Conservation (phyloP, 2,888 invertebrate genomes). For the Sarcophaga variegata region DNA sequence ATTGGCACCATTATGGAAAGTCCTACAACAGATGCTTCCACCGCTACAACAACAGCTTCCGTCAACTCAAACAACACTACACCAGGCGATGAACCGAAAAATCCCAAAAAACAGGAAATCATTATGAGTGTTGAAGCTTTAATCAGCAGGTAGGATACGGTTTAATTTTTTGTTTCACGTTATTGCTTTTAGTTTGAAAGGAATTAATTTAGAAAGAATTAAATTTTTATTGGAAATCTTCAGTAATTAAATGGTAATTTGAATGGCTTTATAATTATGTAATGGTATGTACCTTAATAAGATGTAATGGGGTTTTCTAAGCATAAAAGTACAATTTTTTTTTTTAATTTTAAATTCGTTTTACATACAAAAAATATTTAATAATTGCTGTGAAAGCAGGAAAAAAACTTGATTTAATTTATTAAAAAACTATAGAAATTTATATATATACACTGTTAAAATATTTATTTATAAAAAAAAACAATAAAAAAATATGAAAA, state of each 20-base stretch:
- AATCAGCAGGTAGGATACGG: conserved; percentile 80
- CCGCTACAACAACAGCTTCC: conserved; percentile 70
- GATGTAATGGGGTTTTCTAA: conserved; percentile 23
- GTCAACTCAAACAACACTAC: conserved; percentile 69
- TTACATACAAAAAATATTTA: background rate
- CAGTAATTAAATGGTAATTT: background rate
- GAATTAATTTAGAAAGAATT: background rate
- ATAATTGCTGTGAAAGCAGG: no score
- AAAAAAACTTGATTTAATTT: no score
- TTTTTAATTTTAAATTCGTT: conserved; percentile 18
- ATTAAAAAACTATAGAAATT: no score
- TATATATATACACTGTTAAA: no score
- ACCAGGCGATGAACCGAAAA: conserved; percentile 61
- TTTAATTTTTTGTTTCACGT: conserved; percentile 73
- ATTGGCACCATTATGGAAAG: conserved; percentile 61
- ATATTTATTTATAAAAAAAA: no score
- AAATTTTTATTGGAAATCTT: background rate
- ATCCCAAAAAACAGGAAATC: conserved; percentile 75
- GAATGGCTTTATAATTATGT: conserved; percentile 60
- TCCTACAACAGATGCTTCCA: conserved; percentile 70
- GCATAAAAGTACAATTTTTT: conserved; percentile 47
- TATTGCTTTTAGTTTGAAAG: background rate
- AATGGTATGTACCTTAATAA: conserved; percentile 51
- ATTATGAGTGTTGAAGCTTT: conserved; percentile 78
- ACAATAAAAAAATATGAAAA: no score